A percentile compares a stretch with the other conserved stretches of the same genome.
These are phyloP conservation scores for Porites lobata DNA, from an alignment of 92 coral and sea anemone genomes.

Conservation along the genomic window DNA sequence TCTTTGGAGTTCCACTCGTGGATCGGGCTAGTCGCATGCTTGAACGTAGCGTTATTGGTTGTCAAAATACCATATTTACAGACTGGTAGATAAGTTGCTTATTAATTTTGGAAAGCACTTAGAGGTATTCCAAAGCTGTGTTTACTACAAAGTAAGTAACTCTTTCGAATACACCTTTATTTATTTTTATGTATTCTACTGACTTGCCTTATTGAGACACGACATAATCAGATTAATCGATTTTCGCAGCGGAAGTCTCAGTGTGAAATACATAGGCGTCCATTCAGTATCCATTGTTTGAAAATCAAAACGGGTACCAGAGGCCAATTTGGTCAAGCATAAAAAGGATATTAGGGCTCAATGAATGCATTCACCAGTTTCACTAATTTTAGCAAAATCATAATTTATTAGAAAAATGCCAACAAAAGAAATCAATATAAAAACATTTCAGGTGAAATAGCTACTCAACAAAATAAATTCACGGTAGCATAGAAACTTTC, in stretches of 20 bases:
- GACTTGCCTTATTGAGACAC: neutral
- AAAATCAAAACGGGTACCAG: conserved; percentile 22
- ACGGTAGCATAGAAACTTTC: neutral
- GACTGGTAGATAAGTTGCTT: neutral
- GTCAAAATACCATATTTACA: conserved; percentile 8
- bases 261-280: neutral
- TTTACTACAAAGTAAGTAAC: too few species aligned
- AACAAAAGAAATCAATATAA: too few species aligned
- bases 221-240: neutral
- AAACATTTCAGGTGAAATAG: neutral
- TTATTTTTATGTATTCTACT: neutral
- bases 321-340: neutral
- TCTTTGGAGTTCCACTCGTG: neutral
- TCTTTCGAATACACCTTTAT: neutral
- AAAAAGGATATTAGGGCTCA: neutral
- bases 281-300: neutral
- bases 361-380: conserved; percentile 27
- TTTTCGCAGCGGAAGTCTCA: neutral
- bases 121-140: too few species aligned
- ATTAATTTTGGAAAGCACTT: too few species aligned
- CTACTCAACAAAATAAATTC: neutral
- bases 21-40: neutral
- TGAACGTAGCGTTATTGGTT: conserved; percentile 46
- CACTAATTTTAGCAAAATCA: conserved; percentile 2
- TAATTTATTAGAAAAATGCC: neutral